Conservation (phyloP, 1,140 invertebrate genomes). For the Rhyacophila brunnea region DNA sequence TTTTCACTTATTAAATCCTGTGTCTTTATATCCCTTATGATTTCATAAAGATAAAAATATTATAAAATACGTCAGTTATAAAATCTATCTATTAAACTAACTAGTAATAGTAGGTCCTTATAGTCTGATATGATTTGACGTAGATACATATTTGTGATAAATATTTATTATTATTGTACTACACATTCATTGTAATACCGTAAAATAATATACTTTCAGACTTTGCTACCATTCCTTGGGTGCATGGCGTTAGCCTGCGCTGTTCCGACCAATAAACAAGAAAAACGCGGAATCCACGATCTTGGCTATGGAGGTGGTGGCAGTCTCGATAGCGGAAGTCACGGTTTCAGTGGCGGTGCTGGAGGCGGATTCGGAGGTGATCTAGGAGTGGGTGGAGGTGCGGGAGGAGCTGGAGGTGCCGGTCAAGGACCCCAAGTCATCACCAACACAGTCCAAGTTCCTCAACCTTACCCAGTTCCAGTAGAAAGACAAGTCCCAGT, state of each 20-base stretch:
- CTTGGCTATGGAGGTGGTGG: slow-evolving; percentile 6
- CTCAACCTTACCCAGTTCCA: slow-evolving; percentile 46
- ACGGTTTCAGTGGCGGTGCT: background rate
- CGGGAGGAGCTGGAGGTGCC: background rate
- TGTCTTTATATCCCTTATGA: too few relatives aligned
- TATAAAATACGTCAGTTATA: too few relatives aligned
- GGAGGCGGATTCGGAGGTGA: slow-evolving; percentile 2
- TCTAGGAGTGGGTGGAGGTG: background rate
- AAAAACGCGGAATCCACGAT: slow-evolving; percentile 43
- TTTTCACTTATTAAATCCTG: too few relatives aligned
- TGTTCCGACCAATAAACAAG: slow-evolving; percentile 38
- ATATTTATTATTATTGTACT: too few relatives aligned
- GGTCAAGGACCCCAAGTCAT: slow-evolving; percentile 20
- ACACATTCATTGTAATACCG: too few relatives aligned
- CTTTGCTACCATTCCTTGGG: background rate
- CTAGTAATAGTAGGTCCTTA: too few relatives aligned
- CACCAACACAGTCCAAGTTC: slow-evolving; percentile 43
- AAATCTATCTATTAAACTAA: too few relatives aligned
- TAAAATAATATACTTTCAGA: background rate
- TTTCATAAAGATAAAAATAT: too few relatives aligned
- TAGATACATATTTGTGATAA: too few relatives aligned
- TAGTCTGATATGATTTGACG: too few relatives aligned
- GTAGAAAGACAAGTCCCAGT: slow-evolving; percentile 47
- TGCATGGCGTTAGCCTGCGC: slow-evolving; percentile 37
- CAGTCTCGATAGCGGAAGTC: background rate